Conservation (phyloP, 2,113 vertebrate genomes). For the Maccullochella peelii region DNA sequence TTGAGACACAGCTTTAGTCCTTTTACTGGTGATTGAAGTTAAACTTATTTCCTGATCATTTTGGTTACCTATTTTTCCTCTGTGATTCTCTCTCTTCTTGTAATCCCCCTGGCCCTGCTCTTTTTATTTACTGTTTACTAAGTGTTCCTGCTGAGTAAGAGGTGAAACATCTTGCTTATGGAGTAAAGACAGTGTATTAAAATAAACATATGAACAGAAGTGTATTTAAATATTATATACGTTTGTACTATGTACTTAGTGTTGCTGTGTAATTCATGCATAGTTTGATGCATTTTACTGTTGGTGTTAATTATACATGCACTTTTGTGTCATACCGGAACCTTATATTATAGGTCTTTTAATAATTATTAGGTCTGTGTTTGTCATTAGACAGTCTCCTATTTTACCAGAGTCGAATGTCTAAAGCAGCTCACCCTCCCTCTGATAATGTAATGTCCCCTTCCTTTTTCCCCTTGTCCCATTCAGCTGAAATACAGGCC, state of each 20-base stretch:
- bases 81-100: background rate
- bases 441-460: background rate
- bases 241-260: background rate
- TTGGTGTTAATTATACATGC: background rate
- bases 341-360: background rate
- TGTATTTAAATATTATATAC: background rate
- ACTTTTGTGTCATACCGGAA: background rate
- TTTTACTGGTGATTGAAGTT: background rate
- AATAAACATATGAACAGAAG: background rate
- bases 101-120: too few species aligned
- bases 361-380: background rate
- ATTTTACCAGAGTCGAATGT: background rate
- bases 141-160: background rate
- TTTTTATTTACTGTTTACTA: background rate
- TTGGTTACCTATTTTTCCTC: background rate
- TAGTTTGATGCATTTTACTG: background rate
- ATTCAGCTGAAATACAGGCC: conserved; percentile 1
- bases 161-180: background rate
- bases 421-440: background rate
- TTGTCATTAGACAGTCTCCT: background rate
- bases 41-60: background rate
- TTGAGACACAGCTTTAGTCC: too few species aligned
- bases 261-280: background rate
- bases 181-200: background rate
- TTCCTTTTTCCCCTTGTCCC: background rate